Evolutionary conservation across 2,113 vertebrate species (phyloP), one percentile per base, ranked within the genome.

Genomic region (Trochalopteron elliotii): DNA sequence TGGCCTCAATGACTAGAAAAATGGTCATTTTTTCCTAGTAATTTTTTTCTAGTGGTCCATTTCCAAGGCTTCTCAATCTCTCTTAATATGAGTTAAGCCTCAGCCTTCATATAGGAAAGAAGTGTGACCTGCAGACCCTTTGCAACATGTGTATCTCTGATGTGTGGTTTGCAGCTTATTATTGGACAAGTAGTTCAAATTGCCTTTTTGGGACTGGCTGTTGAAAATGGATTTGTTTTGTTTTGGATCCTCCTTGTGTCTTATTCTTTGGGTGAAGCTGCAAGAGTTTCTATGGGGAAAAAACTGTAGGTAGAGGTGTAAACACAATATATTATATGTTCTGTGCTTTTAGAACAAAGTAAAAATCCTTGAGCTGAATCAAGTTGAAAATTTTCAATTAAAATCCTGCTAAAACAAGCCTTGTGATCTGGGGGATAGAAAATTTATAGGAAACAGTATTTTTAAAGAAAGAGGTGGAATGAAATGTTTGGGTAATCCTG

Each of bases 71-170:
- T 93, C 53, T 74, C 18, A 77, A 3, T 55, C 37, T 85, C 30
- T 63, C 27, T 67, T 70, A 67, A 44, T n/a, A 8, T 5, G 30
- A 67, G 25, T 52, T 65, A 70, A 89, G 5, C 8, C 27, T 53
- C n/a, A 27, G 8, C 12, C 11, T 78, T 83, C 8, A 6, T 37
- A 12, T 1, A 27, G 47, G 31, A 40, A 80, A 30, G 33, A 78
- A 64, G 37, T 1, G 9, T 56, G 65, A 89, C 28, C 30, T 53
- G n/a, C n/a, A 60, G 59, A 47, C 7, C 5, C 2, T 28, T 64
- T 40, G 49, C 11, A 49, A 27, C 14, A 0, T 10, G 5, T 1
- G 0, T 65, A 2, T 86, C 3, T 86, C n/a, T 67, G 31, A 28
- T 5, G 4, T 12, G 25, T 52, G n/a, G 10, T 64, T 85, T 81